Base-by-base conservation (phyloP, 2,888 invertebrate genomes). In the Neoaliturus tenellus region DNA sequence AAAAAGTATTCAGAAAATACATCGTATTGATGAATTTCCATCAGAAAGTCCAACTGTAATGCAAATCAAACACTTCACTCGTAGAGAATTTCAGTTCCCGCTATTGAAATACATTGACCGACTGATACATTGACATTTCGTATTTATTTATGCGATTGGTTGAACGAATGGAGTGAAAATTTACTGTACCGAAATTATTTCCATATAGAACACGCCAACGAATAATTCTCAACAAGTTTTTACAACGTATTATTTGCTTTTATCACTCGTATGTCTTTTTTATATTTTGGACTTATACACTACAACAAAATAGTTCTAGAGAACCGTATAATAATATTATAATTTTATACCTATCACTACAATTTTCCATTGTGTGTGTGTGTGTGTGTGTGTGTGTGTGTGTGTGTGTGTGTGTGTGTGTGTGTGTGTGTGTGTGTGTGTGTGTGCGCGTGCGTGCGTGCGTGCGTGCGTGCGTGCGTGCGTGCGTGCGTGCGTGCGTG, bases 301-400 rank as follows among this genome's bases (percentile, higher is more conserved):
- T n/a, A n/a, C n/a, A n/a, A n/a, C n/a, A n/a, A n/a, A n/a, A n/a
- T n/a, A n/a, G n/a, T n/a, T n/a, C n/a, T n/a, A n/a, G n/a, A n/a
- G n/a, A n/a, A n/a, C n/a, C n/a, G n/a, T n/a, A n/a, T n/a, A n/a
- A n/a, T n/a, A n/a, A n/a, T n/a, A n/a, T n/a, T n/a, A n/a, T n/a
- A n/a, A n/a, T n/a, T n/a, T n/a, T n/a, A n/a, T n/a, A n/a, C n/a
- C n/a, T n/a, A n/a, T n/a, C n/a, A n/a, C n/a, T n/a, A n/a, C n/a
- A n/a, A 44, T 44, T 14, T 14, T 44, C 44, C 44, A 44, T n/a
- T n/a, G n/a, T n/a, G n/a, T n/a, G n/a, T n/a, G n/a, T n/a, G n/a
- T n/a, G n/a, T n/a, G n/a, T n/a, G 73, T 73, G 73, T 35, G 73
- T 73, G 73, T 73, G 73, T 17, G 73, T 73, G 73, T 73, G 73